phyloP scores from a whole-genome alignment of 1,140 invertebrate species.

The Drosophila nasuta region DNA sequence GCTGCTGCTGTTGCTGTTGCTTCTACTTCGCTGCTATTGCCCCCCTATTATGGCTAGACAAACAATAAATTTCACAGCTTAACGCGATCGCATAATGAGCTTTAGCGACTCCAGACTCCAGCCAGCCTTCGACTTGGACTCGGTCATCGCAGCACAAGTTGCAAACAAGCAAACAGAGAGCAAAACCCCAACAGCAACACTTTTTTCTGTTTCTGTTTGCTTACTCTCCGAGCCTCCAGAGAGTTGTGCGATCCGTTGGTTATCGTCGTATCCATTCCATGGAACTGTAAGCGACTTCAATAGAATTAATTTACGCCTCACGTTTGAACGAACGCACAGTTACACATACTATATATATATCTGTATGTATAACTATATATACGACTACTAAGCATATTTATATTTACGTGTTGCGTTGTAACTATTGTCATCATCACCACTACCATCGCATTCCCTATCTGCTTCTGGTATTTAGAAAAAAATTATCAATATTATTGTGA shows the following conservation, averaged over 20 bases:
- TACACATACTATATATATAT: constrained; percentile 21
- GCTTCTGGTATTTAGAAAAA: constrained; percentile 69
- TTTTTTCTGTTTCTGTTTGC: constrained; percentile 54
- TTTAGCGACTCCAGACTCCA: constrained; percentile 32
- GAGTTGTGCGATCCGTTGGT: constrained; percentile 38
- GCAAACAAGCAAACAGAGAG: constrained; percentile 66
- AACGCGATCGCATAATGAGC: constrained; percentile 84
- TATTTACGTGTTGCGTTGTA: constrained; percentile 1
- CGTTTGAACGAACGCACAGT: constrained; percentile 54
- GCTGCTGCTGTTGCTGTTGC: neutral
- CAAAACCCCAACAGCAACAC: constrained; percentile 65
- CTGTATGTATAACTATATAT: neutral
- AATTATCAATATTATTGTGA: constrained; percentile 79
- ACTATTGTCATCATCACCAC: neutral
- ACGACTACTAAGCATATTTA: neutral
- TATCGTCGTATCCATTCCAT: constrained; percentile 61
- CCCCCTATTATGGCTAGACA: constrained; percentile 61
- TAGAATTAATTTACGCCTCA: constrained; percentile 85
- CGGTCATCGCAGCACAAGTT: constrained; percentile 44
- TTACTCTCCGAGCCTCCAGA: constrained; percentile 17
- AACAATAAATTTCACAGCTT: constrained; percentile 85
- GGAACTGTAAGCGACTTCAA: constrained; percentile 82
- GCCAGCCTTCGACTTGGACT: constrained; percentile 1
- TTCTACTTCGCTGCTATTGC: neutral
- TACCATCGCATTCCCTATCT: constrained; percentile 12